A percentile compares a stretch with the other conserved stretches of the same genome.
These are phyloP conservation scores for Xestia xanthographa DNA, from an alignment of 2,888 invertebrate genomes.

Conservation along the genomic window DNA sequence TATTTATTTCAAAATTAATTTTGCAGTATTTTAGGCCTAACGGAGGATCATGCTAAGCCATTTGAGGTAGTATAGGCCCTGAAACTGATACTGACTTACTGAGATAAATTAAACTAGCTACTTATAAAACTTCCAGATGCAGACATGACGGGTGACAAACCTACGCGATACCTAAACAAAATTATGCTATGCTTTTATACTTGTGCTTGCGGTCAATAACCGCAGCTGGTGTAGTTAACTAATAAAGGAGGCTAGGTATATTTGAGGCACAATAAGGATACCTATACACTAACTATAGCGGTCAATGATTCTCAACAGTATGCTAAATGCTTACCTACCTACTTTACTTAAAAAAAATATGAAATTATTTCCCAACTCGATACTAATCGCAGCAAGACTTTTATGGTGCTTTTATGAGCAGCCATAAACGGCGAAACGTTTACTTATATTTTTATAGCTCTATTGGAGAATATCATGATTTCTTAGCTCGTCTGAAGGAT, in stretches of 20 bases:
- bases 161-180: neutral
- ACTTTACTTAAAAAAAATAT: slow-evolving; percentile 5
- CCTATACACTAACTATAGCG: neutral
- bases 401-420: slow-evolving; percentile 13
- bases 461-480: slow-evolving; percentile 39
- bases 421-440: slow-evolving; percentile 27
- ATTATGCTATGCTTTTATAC: neutral
- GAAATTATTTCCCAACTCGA: neutral
- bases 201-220: neutral
- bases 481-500: slow-evolving; percentile 29
- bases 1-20: no score
- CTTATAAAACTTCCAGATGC: neutral
- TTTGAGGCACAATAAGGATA: neutral
- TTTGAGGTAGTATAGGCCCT: no score
- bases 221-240: neutral
- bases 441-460: slow-evolving; percentile 36
- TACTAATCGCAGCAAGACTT: slow-evolving; percentile 17
- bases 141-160: neutral
- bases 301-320: neutral
- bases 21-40: no score
- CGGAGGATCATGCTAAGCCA: no score
- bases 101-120: neutral
- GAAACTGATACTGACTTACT: no score
- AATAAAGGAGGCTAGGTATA: neutral
- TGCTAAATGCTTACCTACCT: no score